Evolutionary conservation across 2,888 invertebrate species (phyloP).

Genomic region (Dynastes maya): DNA sequence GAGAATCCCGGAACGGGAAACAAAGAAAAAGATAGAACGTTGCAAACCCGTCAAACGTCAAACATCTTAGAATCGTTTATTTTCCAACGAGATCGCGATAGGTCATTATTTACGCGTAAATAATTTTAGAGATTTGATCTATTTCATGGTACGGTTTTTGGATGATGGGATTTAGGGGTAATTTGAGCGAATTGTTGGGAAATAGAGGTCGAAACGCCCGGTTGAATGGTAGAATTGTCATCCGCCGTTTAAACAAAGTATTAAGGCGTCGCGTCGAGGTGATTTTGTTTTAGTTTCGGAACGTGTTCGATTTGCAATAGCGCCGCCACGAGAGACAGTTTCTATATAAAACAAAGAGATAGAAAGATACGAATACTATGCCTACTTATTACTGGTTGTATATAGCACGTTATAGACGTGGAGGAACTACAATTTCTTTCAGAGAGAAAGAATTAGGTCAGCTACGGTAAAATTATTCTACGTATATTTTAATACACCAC

Average conservation of each 20-base stretch:
- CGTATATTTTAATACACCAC: not conserved
- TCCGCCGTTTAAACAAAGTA: not conserved
- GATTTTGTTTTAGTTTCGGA: slow-evolving; percentile 29
- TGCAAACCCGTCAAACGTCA: not conserved
- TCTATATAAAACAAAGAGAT: slow-evolving; percentile 42
- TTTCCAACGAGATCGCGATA: too few species aligned
- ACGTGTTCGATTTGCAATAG: slow-evolving; percentile 29
- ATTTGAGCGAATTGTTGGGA: too few species aligned
- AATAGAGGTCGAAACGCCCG: too few species aligned
- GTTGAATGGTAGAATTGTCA: too few species aligned
- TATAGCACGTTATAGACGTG: slow-evolving; percentile 6
- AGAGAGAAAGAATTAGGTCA: slow-evolving; percentile 37
- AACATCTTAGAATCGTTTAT: too few species aligned
- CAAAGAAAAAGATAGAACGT: too few species aligned
- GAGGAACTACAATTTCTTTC: slow-evolving; percentile 40
- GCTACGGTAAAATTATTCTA: slow-evolving; percentile 17
- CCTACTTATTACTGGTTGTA: slow-evolving; percentile 19
- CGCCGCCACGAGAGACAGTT: not conserved
- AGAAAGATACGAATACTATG: slow-evolving; percentile 26
- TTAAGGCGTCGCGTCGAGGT: not conserved
- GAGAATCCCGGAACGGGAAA: slow-evolving; percentile 4
- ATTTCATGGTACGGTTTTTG: too few species aligned
- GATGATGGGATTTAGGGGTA: too few species aligned
- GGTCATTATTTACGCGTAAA: too few species aligned
- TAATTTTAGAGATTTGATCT: too few species aligned